These are phyloP conservation scores for Pangasius larnaudii DNA, from an alignment of 2,797 vertebrate species.

Conservation along the genomic window DNA sequence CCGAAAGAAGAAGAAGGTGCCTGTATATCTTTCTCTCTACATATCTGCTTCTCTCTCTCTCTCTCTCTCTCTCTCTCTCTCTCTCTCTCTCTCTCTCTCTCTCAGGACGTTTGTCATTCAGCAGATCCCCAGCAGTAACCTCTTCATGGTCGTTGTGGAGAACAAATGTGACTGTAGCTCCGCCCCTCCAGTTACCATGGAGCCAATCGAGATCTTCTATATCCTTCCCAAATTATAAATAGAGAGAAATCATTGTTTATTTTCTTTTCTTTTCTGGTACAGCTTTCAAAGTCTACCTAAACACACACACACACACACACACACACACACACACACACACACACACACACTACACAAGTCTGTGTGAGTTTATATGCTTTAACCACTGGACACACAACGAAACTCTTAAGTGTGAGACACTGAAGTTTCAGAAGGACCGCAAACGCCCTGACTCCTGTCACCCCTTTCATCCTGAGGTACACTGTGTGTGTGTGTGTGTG, in stretches of 20 bases:
- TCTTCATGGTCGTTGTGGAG: slow-evolving; percentile 99
- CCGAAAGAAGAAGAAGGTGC: too few species aligned
- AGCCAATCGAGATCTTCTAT: slow-evolving; percentile 98
- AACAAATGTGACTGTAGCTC: slow-evolving; percentile 91
- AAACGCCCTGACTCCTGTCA: slow-evolving; percentile 94
- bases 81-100: background rate
- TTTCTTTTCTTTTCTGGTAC: background rate
- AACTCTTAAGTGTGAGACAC: slow-evolving; percentile 95
- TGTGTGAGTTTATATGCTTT: slow-evolving; percentile 61
- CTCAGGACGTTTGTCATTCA: slow-evolving; percentile 98
- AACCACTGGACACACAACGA: slow-evolving; percentile 90
- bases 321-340: background rate
- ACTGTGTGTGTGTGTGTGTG: slow-evolving; percentile 34
- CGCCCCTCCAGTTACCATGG: slow-evolving; percentile 89
- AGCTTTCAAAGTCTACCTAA: background rate
- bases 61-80: slow-evolving; percentile 35
- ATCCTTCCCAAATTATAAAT: slow-evolving; percentile 80
- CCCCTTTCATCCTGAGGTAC: slow-evolving; percentile 95
- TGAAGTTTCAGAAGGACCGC: slow-evolving; percentile 98
- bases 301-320: background rate
- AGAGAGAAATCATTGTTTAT: background rate
- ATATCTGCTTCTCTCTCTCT: slow-evolving; percentile 13
- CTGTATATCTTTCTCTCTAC: background rate
- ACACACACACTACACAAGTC: background rate
- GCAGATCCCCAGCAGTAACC: slow-evolving; percentile 98